These are phyloP conservation scores for Cheilosia impressa DNA, from an alignment of 2,888 invertebrate species.

Conservation along the genomic window DNA sequence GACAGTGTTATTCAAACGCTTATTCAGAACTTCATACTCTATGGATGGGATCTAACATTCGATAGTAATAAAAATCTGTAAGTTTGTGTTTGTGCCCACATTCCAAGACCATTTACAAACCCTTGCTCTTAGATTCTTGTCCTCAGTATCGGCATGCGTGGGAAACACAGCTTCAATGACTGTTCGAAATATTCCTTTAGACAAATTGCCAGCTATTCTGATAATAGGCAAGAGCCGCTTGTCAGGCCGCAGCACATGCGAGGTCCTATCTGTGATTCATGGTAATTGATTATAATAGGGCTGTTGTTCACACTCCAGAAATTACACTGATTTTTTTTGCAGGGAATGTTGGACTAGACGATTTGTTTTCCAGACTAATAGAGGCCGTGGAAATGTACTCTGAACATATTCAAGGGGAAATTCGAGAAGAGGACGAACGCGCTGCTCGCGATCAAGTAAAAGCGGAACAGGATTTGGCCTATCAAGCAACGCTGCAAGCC, in stretches of 20 bases:
- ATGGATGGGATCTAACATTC: slow-evolving; percentile 98
- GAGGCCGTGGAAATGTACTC: slow-evolving; percentile 94
- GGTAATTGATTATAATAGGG: slow-evolving; percentile 85
- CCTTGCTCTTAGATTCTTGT: slow-evolving; percentile 86
- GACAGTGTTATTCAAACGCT: slow-evolving; percentile 96
- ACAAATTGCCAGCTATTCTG: slow-evolving; percentile 94
- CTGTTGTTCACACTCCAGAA: slow-evolving; percentile 32
- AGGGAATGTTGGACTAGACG: slow-evolving; percentile 93
- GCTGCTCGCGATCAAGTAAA: slow-evolving; percentile 95
- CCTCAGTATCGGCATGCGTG: slow-evolving; percentile 90
- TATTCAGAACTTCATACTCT: slow-evolving; percentile 94
- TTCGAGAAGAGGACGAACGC: slow-evolving; percentile 93
- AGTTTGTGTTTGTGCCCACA: slow-evolving; percentile 63
- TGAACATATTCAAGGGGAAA: slow-evolving; percentile 90
- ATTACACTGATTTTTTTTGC: slow-evolving; percentile 19
- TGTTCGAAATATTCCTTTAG: slow-evolving; percentile 92
- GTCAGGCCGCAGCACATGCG: slow-evolving; percentile 90
- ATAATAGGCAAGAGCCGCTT: slow-evolving; percentile 91
- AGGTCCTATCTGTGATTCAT: slow-evolving; percentile 95
- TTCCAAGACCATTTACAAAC: neutral
- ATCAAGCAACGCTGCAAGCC: slow-evolving; percentile 92
- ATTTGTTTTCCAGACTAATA: slow-evolving; percentile 93
- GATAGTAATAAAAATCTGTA: slow-evolving; percentile 93
- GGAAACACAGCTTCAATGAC: slow-evolving; percentile 93
- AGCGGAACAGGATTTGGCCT: slow-evolving; percentile 96